Evolutionary conservation across 2,888 invertebrate genomes (phyloP).

Genomic region (Lymantria monacha): DNA sequence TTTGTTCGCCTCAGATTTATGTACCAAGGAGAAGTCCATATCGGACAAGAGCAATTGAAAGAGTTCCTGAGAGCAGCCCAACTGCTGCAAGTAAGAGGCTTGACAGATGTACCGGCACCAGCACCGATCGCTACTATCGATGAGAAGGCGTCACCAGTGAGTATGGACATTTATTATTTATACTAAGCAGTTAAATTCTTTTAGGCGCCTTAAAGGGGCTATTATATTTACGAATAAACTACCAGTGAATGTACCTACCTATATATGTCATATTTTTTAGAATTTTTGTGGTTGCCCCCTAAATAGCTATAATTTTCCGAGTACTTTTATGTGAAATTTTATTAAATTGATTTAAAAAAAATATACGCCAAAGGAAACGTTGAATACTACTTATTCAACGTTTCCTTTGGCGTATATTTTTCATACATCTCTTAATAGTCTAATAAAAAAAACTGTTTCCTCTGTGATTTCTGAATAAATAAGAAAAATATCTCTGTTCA

Average conservation of each 20-base stretch:
- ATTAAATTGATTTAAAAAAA: too few relatives aligned
- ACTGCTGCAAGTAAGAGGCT: constrained; percentile 92
- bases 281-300: too few relatives aligned
- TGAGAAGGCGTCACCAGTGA: constrained; percentile 88
- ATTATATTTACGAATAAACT: not conserved
- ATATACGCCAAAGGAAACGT: too few relatives aligned
- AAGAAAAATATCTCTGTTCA: not conserved
- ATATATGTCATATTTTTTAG: too few relatives aligned
- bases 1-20: constrained; percentile 85
- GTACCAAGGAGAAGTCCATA: constrained; percentile 96
- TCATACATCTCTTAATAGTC: too few relatives aligned
- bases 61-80: constrained; percentile 94
- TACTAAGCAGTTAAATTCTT: not conserved
- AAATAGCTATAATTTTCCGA: too few relatives aligned
- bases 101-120: constrained; percentile 89
- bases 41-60: constrained; percentile 92
- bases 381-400: too few relatives aligned
- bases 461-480: not conserved
- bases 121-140: constrained; percentile 74
- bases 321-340: too few relatives aligned
- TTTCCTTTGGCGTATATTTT: too few relatives aligned
- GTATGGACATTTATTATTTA: constrained; percentile 27
- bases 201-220: constrained; percentile 11
- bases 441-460: not conserved
- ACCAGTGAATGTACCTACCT: too few relatives aligned